phyloP scores from a whole-genome alignment of 1,140 invertebrate genomes.

The Drosophila ambigua region DNA sequence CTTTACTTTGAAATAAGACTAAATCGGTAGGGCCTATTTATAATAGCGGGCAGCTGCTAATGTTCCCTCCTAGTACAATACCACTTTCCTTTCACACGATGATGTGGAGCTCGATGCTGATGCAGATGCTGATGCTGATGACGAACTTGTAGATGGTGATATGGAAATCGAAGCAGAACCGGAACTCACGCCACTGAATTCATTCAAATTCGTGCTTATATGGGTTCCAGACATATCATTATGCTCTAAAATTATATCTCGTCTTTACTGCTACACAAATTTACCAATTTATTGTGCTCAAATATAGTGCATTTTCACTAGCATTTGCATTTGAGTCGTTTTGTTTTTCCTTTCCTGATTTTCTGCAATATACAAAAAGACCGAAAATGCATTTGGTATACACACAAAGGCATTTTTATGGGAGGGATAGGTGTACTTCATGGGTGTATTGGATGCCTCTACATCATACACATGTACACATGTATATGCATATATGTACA shows the following conservation, averaged over 20 bases:
- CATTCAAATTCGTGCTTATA: slow-evolving; percentile 15
- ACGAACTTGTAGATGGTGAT: slow-evolving; percentile 9
- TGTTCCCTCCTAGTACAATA: slow-evolving; percentile 4
- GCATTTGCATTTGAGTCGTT: slow-evolving; percentile 1
- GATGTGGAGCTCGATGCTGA: slow-evolving; percentile 29
- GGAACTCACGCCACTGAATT: slow-evolving; percentile 33
- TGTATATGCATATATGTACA: not conserved
- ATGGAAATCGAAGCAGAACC: slow-evolving; percentile 6
- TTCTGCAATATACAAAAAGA: slow-evolving; percentile 55
- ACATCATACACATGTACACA: not conserved
- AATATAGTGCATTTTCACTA: not conserved
- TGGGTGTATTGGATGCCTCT: not conserved
- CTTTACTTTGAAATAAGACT: slow-evolving; percentile 7
- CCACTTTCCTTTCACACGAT: slow-evolving; percentile 22
- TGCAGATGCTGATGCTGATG: slow-evolving; percentile 17
- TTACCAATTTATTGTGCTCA: not conserved
- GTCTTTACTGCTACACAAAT: slow-evolving; percentile 6
- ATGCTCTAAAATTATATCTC: slow-evolving; percentile 2
- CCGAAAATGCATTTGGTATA: slow-evolving; percentile 60
- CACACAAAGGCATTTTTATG: slow-evolving; percentile 37
- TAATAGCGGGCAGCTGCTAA: slow-evolving; percentile 11
- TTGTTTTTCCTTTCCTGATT: slow-evolving; percentile 4
- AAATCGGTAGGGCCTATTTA: slow-evolving; percentile 9
- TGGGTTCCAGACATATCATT: slow-evolving; percentile 26
- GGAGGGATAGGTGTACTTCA: slow-evolving; percentile 1